A percentile compares a stretch with the other conserved stretches of the same genome.
These are phyloP conservation scores for Enteromius paludinosus DNA, from an alignment of 2,797 vertebrate genomes.

Conservation along the genomic window DNA sequence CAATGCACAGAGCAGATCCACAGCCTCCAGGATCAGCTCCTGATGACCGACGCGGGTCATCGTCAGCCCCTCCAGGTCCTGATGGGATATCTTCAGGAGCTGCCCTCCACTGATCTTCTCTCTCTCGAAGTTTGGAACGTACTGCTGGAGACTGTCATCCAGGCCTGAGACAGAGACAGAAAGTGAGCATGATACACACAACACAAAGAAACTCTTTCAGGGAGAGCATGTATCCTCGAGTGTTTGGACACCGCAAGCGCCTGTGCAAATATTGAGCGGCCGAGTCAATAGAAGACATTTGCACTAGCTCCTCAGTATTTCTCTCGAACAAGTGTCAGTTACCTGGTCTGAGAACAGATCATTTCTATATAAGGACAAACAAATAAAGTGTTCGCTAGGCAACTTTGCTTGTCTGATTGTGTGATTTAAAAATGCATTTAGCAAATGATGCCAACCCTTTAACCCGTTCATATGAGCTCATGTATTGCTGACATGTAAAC, in stretches of 20 bases:
- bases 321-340: neutral
- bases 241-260: conserved; percentile 49
- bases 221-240: conserved; percentile 8
- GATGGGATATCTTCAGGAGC: conserved; percentile 88
- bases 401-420: neutral
- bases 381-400: conserved; percentile 7
- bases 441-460: neutral
- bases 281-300: conserved; percentile 50
- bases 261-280: conserved; percentile 50
- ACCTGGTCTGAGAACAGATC: neutral
- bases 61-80: conserved; percentile 89
- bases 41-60: conserved; percentile 90
- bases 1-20: conserved; percentile 94
- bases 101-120: conserved; percentile 91
- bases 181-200: conserved; percentile 5
- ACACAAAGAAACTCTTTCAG: conserved; percentile 62
- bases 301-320: conserved; percentile 47
- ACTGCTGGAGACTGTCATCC: conserved; percentile 92
- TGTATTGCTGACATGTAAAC: neutral
- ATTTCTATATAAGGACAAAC: neutral
- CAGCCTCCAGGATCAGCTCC: conserved; percentile 92
- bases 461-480: neutral
- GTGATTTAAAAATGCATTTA: neutral
- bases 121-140: conserved; percentile 85
- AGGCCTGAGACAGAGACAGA: conserved; percentile 78